Evolutionary conservation across 1,140 invertebrate genomes (phyloP), one percentile per base, ranked within the genome.

Genomic region (Mylabris phalerata): DNA sequence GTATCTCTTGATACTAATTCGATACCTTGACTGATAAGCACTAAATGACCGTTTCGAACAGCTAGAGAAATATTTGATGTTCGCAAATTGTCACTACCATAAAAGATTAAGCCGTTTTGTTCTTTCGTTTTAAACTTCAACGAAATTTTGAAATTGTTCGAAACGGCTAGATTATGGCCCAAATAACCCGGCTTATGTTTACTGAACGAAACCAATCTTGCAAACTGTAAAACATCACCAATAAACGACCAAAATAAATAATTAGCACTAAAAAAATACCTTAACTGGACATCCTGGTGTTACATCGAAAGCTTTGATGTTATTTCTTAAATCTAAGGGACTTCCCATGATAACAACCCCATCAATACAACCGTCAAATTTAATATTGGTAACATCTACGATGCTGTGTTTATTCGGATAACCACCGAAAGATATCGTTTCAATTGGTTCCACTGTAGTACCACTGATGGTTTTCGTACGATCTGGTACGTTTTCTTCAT

Each of bases 351-450:
- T 86, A 19, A 81, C 78, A 1, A 98, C 84, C 58, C 90, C 81
- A 65, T 92, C 84, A 42, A 99, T 89, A 71, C 96, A 99, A 3
- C 96, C 96, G 67, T 96, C 93, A 73, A 98, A 98, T 49, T 89
- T 89, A 25, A 80, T 74, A 45, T 81, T 82, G 0, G 83, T 85
- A 0, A 90, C 84, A 38, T 83, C 78, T 9, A 75, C 71, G 48
- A 84, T 85, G 24, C 78, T 75, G 64, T 86, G 87, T n/a, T 80
- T 78, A 2, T 79, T 77, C 0, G 87, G 86, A 74, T 87, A 89
- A 2, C 94, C 95, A 59, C 95, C 95, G 62, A 98, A 88, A 73
- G 88, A 96, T 66, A 98, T 86, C 10, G 84, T 71, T 75, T 71
- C 67, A 67, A 64, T 56, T 66, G 61, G 47, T 71, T 58, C 73